Evolutionary conservation across 2,888 invertebrate genomes (phyloP).

Genomic region (Phytoseiulus persimilis): DNA sequence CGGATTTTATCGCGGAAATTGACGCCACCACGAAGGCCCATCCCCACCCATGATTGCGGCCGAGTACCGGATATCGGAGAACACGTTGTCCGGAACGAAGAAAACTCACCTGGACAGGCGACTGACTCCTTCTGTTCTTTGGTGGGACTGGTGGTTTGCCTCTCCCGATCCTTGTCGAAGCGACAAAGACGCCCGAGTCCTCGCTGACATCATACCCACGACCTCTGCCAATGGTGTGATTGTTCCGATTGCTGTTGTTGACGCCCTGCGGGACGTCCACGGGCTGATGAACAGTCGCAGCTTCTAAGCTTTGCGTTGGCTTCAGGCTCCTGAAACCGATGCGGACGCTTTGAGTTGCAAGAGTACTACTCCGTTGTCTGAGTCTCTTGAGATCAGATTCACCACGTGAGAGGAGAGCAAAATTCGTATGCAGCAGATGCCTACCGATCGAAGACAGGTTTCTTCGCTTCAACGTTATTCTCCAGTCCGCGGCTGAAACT

Average conservation of each 20-base stretch:
- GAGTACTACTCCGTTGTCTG: background rate
- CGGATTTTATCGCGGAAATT: no score
- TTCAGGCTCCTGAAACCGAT: constrained; percentile 18
- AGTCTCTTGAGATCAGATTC: no score
- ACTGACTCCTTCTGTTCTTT: constrained; percentile 15
- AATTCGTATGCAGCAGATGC: background rate
- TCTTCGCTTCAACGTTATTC: background rate
- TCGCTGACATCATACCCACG: background rate
- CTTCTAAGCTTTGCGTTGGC: constrained; percentile 10
- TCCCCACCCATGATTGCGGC: no score
- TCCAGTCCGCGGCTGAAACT: background rate
- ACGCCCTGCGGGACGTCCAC: background rate
- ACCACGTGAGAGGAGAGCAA: no score
- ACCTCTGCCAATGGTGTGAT: background rate
- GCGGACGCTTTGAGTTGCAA: no score
- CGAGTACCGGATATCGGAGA: no score
- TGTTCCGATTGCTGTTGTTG: background rate
- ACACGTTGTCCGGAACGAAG: no score
- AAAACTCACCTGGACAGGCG: constrained; percentile 19
- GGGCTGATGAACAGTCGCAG: constrained; percentile 28
- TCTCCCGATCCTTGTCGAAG: background rate
- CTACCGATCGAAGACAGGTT: background rate
- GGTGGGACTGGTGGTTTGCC: background rate
- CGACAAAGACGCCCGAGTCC: no score
- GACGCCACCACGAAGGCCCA: no score